Percentiles rank a stretch among this genome's conserved stretches.
Conservation (phyloP, 2,113 vertebrate genomes). For the Ictidomys tridecemlineatus region DNA sequence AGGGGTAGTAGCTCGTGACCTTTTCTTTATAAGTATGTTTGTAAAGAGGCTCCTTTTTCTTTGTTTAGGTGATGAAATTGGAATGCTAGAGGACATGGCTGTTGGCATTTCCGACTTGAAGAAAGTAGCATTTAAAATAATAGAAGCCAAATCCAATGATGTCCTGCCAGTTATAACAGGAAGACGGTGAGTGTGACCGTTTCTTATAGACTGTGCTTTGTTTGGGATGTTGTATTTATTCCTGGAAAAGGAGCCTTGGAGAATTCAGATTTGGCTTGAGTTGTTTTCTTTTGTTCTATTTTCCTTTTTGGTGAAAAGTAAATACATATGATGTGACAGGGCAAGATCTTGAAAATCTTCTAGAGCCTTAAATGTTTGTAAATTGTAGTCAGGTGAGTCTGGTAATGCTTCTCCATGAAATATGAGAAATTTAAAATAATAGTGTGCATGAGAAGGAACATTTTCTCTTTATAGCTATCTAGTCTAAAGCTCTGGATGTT, state of each 20-base stretch:
- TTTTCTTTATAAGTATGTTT: constrained; percentile 70
- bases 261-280: constrained; percentile 7
- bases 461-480: constrained; percentile 66
- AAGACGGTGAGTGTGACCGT: constrained; percentile 92
- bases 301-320: neutral
- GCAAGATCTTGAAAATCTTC: neutral
- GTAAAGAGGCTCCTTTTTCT: constrained; percentile 63
- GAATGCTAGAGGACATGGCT: constrained; percentile 99
- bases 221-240: neutral
- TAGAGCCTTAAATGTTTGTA: constrained; percentile 37
- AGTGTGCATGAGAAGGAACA: neutral
- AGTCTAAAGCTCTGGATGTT: constrained; percentile 74
- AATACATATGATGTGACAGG: neutral
- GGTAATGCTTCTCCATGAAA: neutral
- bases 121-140: constrained; percentile 95
- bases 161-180: constrained; percentile 95
- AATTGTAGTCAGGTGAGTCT: neutral
- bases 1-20: neutral
- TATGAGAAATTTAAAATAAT: constrained; percentile 62
- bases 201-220: neutral
- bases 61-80: constrained; percentile 95
- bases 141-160: constrained; percentile 94
- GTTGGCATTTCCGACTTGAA: constrained; percentile 96
- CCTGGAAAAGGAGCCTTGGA: neutral
- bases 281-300: constrained; percentile 4